Base-by-base conservation (phyloP, 2,888 invertebrate genomes). In the Meganola albula region DNA sequence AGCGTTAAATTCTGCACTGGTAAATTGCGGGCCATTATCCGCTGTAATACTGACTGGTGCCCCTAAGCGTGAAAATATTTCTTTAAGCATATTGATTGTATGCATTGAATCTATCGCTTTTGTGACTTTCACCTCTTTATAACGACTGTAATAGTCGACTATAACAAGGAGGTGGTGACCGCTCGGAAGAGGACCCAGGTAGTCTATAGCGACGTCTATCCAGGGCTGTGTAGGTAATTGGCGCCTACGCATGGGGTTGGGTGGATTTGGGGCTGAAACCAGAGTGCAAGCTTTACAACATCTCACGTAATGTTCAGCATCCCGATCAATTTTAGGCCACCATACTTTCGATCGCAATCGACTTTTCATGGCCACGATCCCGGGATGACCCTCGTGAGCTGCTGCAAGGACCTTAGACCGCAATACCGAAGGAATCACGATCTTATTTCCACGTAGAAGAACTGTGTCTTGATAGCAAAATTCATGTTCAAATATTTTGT, bases 341-440 rank as follows among this genome's bases (percentile, higher is more conserved):
- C 66, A 70, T 2, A 67, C 70, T 45, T 70, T 70, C 1, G 58
- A 49, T 3, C 70, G 28, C 1, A 70, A 31, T 6, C 64, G 36
- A 4, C 39, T 34, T 32, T 68, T 71, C 63, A 69, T 70, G 0
- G 54, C 42, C 0, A 58, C 61, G 2, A 64, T 59, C 2, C 67
- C 67, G 1, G 65, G 67, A 22, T 73, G 69, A 1, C 64, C 64
- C 31, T 64, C 55, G 24, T 37, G 70, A 2, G 51, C 52, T 1
- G 48, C 44, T 4, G 25, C 28, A 1, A 51, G 20, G 1, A 54
- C 52, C 3, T 9, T 1, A 7, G 30, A 16, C 1, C 51, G 24
- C 4, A 53, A 24, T 2, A 22, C 7, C 0, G 1, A 1, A 0
- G 53, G 54, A 1, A 56, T 50, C 1, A 56, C 51, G 1, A 52